Percentiles rank a stretch among this genome's conserved stretches.
phyloP scores from a whole-genome alignment of 2,113 vertebrate species.

The Microtus richardsoni region DNA sequence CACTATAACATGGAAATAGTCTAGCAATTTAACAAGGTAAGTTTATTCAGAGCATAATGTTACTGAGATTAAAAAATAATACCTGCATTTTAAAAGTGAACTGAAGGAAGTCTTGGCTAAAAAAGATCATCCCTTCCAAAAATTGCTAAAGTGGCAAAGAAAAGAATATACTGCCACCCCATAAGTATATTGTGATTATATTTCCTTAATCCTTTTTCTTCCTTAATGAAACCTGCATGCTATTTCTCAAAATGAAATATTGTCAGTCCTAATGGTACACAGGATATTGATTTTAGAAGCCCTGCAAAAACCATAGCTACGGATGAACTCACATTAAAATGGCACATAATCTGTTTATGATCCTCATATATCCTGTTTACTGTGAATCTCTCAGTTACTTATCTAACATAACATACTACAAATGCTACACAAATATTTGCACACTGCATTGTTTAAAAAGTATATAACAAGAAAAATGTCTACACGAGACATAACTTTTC shows the following conservation, averaged over 20 bases:
- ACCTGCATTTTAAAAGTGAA: conserved; percentile 27
- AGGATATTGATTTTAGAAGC: background rate
- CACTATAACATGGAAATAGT: background rate
- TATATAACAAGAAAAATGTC: background rate
- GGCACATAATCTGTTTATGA: background rate
- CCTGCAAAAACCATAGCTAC: background rate
- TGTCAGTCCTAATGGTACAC: background rate
- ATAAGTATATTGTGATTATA: conserved; percentile 3
- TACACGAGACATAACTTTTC: background rate
- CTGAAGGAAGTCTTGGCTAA: conserved; percentile 1
- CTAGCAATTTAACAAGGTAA: background rate
- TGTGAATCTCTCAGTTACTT: background rate
- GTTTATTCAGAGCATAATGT: conserved; percentile 33
- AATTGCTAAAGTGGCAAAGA: conserved; percentile 33
- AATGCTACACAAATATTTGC: background rate
- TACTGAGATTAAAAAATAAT: background rate
- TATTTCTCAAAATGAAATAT: conserved; percentile 16
- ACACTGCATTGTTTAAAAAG: background rate
- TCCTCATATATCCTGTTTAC: background rate
- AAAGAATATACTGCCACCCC: conserved; percentile 8
- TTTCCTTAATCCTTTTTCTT: conserved; percentile 7
- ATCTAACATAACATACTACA: background rate
- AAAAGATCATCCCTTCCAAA: background rate
- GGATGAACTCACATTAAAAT: background rate
- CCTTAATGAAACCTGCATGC: conserved; percentile 34